These are phyloP conservation scores for Channa striata DNA, from an alignment of 2,797 vertebrate species.

Conservation along the genomic window DNA sequence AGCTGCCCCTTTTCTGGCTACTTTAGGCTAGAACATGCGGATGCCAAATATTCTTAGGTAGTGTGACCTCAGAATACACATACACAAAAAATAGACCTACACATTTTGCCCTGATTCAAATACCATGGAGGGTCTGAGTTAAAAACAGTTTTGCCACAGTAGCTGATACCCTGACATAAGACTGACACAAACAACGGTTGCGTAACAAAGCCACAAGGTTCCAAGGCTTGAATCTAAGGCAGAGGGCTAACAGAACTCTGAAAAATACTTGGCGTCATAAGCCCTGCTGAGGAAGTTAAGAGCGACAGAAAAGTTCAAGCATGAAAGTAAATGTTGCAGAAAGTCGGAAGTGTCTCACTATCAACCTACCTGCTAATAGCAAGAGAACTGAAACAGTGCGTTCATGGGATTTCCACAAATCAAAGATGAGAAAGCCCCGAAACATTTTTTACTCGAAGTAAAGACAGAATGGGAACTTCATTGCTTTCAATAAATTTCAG, in stretches of 20 bases:
- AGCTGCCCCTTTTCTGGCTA: too few relatives aligned
- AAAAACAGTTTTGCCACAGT: too few relatives aligned
- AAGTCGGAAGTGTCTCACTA: background rate
- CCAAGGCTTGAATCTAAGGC: background rate
- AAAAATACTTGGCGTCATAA: background rate
- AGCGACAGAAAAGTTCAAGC: rapidly evolving
- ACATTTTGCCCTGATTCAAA: background rate
- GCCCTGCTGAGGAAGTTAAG: background rate
- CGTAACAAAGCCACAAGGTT: background rate
- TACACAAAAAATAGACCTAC: too few relatives aligned
- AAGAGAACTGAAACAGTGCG: background rate
- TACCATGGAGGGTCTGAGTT: background rate
- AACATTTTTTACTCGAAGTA: too few relatives aligned
- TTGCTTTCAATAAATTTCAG: background rate
- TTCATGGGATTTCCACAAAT: background rate
- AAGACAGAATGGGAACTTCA: background rate
- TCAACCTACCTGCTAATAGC: background rate
- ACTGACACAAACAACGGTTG: too few relatives aligned
- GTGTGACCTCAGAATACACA: too few relatives aligned
- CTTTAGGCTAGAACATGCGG: too few relatives aligned
- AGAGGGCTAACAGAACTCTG: background rate
- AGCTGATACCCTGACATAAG: too few relatives aligned
- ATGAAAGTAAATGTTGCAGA: background rate
- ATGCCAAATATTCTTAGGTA: too few relatives aligned
- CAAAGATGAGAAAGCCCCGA: background rate